These are phyloP conservation scores for Chaitophorus viminalis DNA, from an alignment of 2,888 invertebrate genomes.

Conservation along the genomic window DNA sequence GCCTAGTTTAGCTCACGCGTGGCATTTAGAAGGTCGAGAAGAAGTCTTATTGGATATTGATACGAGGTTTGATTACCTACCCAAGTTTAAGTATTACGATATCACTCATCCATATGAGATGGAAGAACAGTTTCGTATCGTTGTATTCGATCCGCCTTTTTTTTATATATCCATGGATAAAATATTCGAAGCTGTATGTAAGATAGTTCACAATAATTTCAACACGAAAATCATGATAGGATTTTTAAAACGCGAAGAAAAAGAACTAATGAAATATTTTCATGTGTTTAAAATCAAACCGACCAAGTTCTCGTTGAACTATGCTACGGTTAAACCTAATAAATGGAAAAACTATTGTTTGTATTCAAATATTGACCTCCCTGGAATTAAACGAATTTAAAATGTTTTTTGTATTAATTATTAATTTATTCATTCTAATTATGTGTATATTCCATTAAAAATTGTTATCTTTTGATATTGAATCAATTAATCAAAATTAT, in stretches of 20 bases:
- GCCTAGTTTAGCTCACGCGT: neutral
- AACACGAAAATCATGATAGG: neutral
- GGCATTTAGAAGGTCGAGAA: neutral
- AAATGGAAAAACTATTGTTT: slow-evolving; percentile 6
- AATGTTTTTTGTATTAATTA: too few species aligned
- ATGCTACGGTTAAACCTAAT: neutral
- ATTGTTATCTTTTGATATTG: too few species aligned
- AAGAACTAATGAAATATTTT: slow-evolving; percentile 7
- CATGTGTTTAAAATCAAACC: neutral
- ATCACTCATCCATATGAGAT: neutral
- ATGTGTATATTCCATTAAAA: too few species aligned
- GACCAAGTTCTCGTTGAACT: neutral
- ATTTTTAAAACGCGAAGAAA: slow-evolving; percentile 10
- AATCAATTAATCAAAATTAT: too few species aligned
- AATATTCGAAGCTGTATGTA: neutral
- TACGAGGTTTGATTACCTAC: neutral
- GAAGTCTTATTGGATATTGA: slow-evolving; percentile 7
- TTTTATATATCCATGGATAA: neutral
- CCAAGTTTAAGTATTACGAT: slow-evolving; percentile 1
- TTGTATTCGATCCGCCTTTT: neutral
- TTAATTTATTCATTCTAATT: too few species aligned
- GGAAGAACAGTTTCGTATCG: neutral
- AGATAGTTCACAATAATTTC: neutral
- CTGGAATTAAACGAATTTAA: neutral
- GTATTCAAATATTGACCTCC: neutral